Evolutionary conservation across 2,113 vertebrate species (phyloP).

Genomic region (Cranoglanis bouderius): DNA sequence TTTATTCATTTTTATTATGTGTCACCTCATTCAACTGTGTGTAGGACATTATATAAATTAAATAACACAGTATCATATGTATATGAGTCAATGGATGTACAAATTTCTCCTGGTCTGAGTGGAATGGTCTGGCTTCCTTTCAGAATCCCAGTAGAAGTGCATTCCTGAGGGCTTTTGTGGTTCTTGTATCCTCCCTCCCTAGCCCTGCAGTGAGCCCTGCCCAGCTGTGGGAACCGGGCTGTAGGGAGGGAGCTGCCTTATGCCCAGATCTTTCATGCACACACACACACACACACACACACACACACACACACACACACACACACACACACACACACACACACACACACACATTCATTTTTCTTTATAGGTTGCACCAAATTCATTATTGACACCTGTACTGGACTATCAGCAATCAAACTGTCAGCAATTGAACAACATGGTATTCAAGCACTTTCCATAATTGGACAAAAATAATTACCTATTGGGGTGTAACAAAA

Average conservation of each 20-base stretch:
- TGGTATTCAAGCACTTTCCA: neutral
- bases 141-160: constrained; percentile 50
- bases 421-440: neutral
- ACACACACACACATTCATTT: constrained; percentile 6
- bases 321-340: constrained; percentile 14
- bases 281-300: constrained; percentile 1
- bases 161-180: constrained; percentile 57
- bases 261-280: constrained; percentile 43
- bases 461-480: neutral
- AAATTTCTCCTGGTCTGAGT: constrained; percentile 35
- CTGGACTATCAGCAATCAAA: neutral
- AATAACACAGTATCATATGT: neutral
- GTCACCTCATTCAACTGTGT: neutral
- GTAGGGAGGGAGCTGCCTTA: constrained; percentile 40
- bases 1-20: neutral
- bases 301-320: constrained; percentile 23
- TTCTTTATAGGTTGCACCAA: neutral
- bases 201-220: constrained; percentile 50
- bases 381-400: constrained; percentile 1
- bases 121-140: constrained; percentile 46
- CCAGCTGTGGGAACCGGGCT: constrained; percentile 55
- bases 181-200: constrained; percentile 51
- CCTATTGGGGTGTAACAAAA: neutral
- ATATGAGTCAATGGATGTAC: constrained; percentile 8
- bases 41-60: constrained; percentile 5